phyloP scores from a whole-genome alignment of 2,797 vertebrate genomes.

The Limosa lapponica region DNA sequence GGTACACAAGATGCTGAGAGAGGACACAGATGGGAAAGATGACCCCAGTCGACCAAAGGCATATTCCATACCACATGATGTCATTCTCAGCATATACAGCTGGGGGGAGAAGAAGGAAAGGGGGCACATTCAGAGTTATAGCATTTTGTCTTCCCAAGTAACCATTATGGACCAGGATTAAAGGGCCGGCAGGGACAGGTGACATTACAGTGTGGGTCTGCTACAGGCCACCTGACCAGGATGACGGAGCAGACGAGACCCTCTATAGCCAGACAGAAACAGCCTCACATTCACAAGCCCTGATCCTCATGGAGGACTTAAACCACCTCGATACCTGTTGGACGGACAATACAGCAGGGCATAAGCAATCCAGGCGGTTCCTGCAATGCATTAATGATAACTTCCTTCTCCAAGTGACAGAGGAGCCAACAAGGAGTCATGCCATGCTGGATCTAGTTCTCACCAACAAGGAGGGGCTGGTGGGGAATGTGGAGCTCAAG shows the following conservation, averaged over 20 bases:
- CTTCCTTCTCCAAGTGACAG: not conserved
- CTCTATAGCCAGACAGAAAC: no score
- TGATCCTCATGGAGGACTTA: no score
- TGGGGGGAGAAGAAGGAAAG: not conserved
- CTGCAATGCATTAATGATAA: not conserved
- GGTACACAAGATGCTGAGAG: not conserved
- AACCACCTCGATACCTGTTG: no score
- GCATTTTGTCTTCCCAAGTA: not conserved
- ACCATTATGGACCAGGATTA: not conserved
- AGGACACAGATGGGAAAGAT: not conserved
- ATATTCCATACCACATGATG: not conserved
- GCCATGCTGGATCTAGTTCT: not conserved
- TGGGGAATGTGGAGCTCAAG: not conserved
- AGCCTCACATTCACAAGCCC: no score
- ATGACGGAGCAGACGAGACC: no score
- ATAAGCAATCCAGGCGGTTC: not conserved
- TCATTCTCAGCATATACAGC: not conserved
- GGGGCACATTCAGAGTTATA: not conserved
- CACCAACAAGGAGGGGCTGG: not conserved
- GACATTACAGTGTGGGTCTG: not conserved
- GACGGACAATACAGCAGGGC: not conserved
- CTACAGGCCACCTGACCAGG: no score
- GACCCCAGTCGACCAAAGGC: not conserved
- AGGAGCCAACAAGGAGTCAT: not conserved
- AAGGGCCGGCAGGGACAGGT: not conserved